Percentiles rank a stretch among this genome's conserved stretches.
Conservation (phyloP, 2,888 invertebrate species). For the Conchocele bisecta region DNA sequence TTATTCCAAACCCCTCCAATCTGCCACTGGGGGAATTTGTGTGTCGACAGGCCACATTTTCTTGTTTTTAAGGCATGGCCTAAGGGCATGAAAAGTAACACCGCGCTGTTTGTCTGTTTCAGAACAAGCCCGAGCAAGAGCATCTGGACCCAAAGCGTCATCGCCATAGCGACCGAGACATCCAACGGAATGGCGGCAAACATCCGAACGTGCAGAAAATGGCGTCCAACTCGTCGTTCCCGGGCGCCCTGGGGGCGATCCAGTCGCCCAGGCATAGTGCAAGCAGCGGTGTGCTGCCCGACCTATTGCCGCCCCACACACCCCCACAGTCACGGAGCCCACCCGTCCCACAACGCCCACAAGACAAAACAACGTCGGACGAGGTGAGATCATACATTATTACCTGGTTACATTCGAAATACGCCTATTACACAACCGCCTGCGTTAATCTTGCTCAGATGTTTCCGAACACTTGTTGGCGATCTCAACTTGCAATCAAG, state of each 20-base stretch:
- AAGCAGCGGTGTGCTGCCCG: conserved; percentile 94
- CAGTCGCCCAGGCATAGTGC: conserved; percentile 73
- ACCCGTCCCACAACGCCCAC: conserved; percentile 91
- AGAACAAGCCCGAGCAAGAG: conserved; percentile 72
- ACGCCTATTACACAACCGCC: too few relatives aligned
- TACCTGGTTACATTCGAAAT: too few relatives aligned
- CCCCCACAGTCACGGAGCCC: conserved; percentile 78
- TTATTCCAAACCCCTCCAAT: too few relatives aligned
- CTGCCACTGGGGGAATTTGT: too few relatives aligned
- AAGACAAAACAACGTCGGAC: conserved; percentile 96
- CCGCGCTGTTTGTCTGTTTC: conserved; percentile 33
- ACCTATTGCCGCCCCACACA: conserved; percentile 90
- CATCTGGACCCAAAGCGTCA: conserved; percentile 65
- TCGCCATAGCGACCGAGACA: conserved; percentile 63
- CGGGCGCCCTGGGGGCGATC: conserved; percentile 72
- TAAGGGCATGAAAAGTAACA: too few relatives aligned
- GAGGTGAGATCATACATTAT: too few relatives aligned
- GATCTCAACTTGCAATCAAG: too few relatives aligned
- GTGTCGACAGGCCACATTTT: too few relatives aligned
- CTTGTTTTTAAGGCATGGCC: too few relatives aligned
- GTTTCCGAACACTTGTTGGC: too few relatives aligned
- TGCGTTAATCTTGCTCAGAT: too few relatives aligned
- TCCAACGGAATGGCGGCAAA: conserved; percentile 60
- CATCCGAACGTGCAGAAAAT: conserved; percentile 67
- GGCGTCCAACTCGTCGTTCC: conserved; percentile 70